phyloP scores from a whole-genome alignment of 1,140 invertebrate genomes.

The Rhagoletis zephyria region DNA sequence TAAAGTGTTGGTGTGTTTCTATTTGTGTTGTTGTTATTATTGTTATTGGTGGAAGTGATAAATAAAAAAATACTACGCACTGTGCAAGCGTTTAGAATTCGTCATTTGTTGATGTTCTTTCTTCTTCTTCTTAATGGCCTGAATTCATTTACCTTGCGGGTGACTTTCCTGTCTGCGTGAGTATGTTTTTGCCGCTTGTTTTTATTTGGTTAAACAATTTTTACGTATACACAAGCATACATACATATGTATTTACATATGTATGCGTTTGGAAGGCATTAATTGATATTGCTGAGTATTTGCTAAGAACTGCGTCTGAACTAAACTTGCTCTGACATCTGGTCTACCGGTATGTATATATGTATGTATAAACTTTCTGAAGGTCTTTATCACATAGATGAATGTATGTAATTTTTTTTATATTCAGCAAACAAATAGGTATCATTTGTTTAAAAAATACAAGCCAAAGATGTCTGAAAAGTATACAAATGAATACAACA shows the following conservation, averaged over 20 bases:
- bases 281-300: no score
- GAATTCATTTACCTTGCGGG: neutral
- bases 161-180: neutral
- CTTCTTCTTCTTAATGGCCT: slow-evolving; percentile 8
- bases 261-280: no score
- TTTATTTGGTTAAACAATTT: neutral
- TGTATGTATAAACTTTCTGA: neutral
- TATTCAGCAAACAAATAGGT: no score
- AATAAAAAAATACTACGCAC: slow-evolving; percentile 53
- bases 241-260: no score
- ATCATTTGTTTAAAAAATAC: no score
- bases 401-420: no score
- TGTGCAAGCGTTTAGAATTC: slow-evolving; percentile 35
- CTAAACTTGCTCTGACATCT: no score
- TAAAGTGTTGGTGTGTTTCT: slow-evolving; percentile 29
- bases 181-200: neutral
- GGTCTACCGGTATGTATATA: neutral
- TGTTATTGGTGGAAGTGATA: slow-evolving; percentile 13
- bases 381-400: no score
- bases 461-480: no score
- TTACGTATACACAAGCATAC: no score
- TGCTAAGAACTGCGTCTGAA: no score
- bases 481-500: no score
- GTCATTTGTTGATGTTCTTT: neutral
- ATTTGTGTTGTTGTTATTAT: neutral